Conservation (phyloP, 1,140 invertebrate species). For the Tetranychus urticae region DNA sequence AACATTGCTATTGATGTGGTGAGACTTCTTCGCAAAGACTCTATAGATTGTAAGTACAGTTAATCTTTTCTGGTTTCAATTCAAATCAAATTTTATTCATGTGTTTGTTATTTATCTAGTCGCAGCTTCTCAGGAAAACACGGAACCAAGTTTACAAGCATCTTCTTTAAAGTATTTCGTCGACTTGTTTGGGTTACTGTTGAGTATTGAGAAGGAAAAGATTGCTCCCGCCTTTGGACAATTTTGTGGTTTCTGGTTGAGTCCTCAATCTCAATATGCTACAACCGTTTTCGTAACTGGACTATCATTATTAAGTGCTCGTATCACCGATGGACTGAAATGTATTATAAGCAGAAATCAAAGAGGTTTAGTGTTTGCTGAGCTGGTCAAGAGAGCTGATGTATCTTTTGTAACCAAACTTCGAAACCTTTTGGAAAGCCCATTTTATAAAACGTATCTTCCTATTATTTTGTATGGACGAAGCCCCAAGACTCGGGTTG, state of each 20-base stretch:
- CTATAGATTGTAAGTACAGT: background rate
- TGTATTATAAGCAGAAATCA: background rate
- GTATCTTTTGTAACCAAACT: background rate
- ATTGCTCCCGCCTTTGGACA: background rate
- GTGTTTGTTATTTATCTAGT: background rate
- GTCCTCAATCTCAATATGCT: background rate
- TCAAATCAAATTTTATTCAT: background rate
- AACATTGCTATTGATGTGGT: background rate
- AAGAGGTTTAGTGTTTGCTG: background rate
- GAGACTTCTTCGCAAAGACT: background rate
- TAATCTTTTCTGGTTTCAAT: background rate
- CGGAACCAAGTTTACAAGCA: background rate
- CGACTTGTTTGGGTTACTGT: background rate
- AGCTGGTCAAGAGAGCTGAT: background rate
- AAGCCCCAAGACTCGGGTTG: background rate
- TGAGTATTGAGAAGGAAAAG: background rate
- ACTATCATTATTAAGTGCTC: background rate
- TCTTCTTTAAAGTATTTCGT: background rate
- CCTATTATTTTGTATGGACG: background rate
- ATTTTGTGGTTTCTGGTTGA: slow-evolving; percentile 1
- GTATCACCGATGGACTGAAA: background rate
- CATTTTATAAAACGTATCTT: background rate
- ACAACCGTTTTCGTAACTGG: background rate
- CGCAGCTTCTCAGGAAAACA: background rate
- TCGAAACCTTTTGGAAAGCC: background rate